Evolutionary conservation across 2,888 invertebrate genomes (phyloP).

Genomic region (Syrista parreyssii): DNA sequence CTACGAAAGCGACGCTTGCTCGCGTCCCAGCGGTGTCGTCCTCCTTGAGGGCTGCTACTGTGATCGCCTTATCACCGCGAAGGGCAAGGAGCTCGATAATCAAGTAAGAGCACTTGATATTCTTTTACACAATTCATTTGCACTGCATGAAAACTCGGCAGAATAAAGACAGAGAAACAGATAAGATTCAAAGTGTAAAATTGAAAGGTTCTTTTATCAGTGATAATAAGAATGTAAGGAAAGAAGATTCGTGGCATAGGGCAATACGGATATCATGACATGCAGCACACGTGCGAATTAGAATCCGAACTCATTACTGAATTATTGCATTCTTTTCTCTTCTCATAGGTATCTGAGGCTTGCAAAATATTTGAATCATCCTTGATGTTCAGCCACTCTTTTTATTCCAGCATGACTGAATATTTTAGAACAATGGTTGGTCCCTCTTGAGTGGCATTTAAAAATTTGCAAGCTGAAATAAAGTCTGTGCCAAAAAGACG

Average conservation of each 20-base stretch:
- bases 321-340: neutral
- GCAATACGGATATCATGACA: too few relatives aligned
- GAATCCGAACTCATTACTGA: neutral
- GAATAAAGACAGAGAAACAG: neutral
- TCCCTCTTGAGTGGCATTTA: neutral
- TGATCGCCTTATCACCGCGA: conserved; percentile 78
- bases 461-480: neutral
- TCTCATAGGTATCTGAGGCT: neutral
- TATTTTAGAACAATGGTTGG: neutral
- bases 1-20: conserved; percentile 86
- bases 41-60: conserved; percentile 91
- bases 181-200: neutral
- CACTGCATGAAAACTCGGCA: neutral
- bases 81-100: conserved; percentile 66
- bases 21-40: conserved; percentile 84
- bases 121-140: neutral
- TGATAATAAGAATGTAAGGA: neutral
- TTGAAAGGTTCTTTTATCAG: neutral
- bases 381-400: neutral
- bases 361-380: neutral
- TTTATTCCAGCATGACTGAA: neutral
- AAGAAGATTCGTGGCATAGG: too few relatives aligned
- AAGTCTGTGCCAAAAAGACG: neutral
- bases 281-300: neutral
- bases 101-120: conserved; percentile 54